Percentiles rank a stretch among this genome's conserved stretches.
Conservation (phyloP, 2,113 vertebrate genomes). For the Aythya baeri region DNA sequence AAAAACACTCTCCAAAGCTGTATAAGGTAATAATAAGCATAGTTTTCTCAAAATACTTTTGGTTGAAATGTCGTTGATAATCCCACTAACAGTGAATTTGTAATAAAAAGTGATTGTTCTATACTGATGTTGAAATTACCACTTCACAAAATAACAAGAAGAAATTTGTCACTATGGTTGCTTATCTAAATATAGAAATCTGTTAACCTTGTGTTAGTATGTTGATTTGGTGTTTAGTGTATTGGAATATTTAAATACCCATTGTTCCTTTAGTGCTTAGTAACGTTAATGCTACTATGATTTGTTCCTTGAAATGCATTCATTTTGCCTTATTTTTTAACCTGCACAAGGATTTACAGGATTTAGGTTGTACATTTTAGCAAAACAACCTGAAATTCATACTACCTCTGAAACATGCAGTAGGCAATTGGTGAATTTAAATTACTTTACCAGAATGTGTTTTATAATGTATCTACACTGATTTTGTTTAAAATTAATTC, state of each 20-base stretch:
- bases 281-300: background rate
- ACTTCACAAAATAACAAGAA: background rate
- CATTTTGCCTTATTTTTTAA: background rate
- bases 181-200: background rate
- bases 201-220: background rate
- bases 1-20: background rate
- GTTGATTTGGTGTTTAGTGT: background rate
- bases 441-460: background rate
- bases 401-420: background rate
- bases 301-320: background rate
- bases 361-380: background rate
- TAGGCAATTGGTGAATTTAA: background rate
- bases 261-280: background rate
- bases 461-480: background rate
- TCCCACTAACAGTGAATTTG: background rate
- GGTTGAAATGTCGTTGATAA: background rate
- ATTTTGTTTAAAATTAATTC: background rate
- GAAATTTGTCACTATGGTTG: background rate
- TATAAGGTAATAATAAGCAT: background rate
- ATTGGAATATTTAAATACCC: background rate
- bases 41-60: background rate
- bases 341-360: background rate
- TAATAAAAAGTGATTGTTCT: background rate
- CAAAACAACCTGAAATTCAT: background rate
- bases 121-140: background rate